Evolutionary conservation across 2,888 invertebrate species (phyloP).

Genomic region (Thysanoteuthis rhombus): DNA sequence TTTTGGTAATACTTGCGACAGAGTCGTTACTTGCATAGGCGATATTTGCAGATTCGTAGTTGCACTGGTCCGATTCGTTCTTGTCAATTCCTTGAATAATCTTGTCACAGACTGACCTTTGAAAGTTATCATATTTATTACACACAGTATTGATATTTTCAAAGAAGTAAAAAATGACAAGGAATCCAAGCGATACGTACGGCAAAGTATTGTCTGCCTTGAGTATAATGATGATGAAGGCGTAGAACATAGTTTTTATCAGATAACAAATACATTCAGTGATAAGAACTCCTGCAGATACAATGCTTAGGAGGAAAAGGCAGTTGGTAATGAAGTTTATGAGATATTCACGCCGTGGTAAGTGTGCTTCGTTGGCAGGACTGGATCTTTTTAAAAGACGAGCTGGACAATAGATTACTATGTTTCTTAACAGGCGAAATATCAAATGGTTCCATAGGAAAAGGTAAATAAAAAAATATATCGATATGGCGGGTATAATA

Average conservation of each 20-base stretch:
- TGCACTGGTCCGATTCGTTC: neutral
- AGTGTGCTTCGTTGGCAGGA: fast-evolving
- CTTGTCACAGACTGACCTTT: slow-evolving; percentile 49
- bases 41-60: neutral
- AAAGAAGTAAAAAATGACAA: slow-evolving; percentile 55
- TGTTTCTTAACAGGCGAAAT: slow-evolving; percentile 45
- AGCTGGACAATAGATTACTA: neutral
- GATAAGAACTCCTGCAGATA: slow-evolving; percentile 53
- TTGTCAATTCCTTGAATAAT: neutral
- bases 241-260: slow-evolving; percentile 57
- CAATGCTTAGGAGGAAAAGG: slow-evolving; percentile 49
- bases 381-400: neutral
- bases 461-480: slow-evolving; percentile 54
- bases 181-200: slow-evolving; percentile 55
- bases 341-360: neutral
- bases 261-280: slow-evolving; percentile 59
- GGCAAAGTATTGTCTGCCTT: slow-evolving; percentile 55
- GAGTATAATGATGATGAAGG: slow-evolving; percentile 60
- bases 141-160: slow-evolving; percentile 57
- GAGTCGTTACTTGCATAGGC: neutral
- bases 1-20: neutral
- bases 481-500: slow-evolving; percentile 46
- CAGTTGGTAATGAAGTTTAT: slow-evolving; percentile 44
- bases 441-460: slow-evolving; percentile 59
- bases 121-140: slow-evolving; percentile 56